Conservation (phyloP, 2,888 invertebrate genomes). For the Andrena hattorfiana region DNA sequence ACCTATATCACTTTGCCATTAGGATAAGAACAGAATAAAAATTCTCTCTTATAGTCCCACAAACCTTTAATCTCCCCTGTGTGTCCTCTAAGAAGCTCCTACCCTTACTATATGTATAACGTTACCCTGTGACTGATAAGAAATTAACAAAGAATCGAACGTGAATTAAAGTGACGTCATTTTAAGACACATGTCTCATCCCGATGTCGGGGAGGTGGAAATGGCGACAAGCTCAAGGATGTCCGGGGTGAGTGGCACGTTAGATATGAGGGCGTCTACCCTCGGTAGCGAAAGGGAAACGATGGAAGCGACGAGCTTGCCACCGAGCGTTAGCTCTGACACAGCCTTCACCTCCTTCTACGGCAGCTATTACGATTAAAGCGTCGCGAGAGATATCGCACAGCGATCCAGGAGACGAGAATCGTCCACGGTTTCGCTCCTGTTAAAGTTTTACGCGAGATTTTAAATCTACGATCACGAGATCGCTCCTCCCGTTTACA, state of each 20-base stretch:
- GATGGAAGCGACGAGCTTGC: conserved; percentile 83
- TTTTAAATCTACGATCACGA: conserved; percentile 16
- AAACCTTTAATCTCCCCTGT: no score
- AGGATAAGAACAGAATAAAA: no score
- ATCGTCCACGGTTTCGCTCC: neutral
- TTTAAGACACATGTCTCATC: conserved; percentile 83
- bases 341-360: conserved; percentile 87
- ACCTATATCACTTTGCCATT: no score
- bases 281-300: conserved; percentile 84
- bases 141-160: conserved; percentile 40
- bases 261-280: conserved; percentile 85
- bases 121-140: neutral
- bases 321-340: conserved; percentile 86
- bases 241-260: conserved; percentile 82
- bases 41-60: no score
- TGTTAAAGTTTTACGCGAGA: conserved; percentile 44
- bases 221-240: conserved; percentile 82
- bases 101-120: neutral
- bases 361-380: conserved; percentile 83
- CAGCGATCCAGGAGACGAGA: conserved; percentile 15
- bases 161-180: conserved; percentile 77
- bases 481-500: conserved; percentile 4
- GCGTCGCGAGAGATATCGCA: conserved; percentile 6
- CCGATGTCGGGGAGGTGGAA: conserved; percentile 81
- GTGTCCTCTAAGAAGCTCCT: neutral